These are phyloP conservation scores for Sialis fuliginosa DNA, from an alignment of 2,888 invertebrate genomes.

Conservation along the genomic window DNA sequence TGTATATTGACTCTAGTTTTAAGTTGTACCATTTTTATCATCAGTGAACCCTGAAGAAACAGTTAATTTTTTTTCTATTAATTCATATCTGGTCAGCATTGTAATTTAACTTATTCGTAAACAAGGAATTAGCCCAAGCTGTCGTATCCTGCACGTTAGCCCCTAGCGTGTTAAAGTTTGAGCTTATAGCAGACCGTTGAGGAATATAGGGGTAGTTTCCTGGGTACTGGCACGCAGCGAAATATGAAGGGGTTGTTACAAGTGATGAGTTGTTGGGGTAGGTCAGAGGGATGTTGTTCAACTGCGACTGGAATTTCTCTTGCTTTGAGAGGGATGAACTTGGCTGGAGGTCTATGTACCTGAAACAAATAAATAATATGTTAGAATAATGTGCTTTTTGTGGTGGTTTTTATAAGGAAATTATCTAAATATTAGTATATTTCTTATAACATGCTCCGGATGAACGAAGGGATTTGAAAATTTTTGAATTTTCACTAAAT, in stretches of 20 bases:
- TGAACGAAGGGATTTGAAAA: no score
- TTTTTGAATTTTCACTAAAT: no score
- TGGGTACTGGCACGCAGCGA: slow-evolving; percentile 21
- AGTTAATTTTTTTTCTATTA: no score
- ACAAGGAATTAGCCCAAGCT: not conserved
- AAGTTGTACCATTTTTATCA: no score
- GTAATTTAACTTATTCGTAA: no score
- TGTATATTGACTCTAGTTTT: no score
- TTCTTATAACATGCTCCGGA: no score
- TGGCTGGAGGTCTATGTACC: slow-evolving; percentile 23
- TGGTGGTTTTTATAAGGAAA: no score
- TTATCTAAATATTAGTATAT: no score
- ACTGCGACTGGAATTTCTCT: slow-evolving; percentile 16
- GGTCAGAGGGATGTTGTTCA: slow-evolving; percentile 7
- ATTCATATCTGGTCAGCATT: no score
- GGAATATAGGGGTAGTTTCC: slow-evolving; percentile 25
- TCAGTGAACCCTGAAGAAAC: not conserved
- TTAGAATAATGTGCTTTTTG: no score
- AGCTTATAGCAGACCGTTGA: slow-evolving; percentile 13
- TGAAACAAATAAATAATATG: no score
- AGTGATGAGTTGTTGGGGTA: slow-evolving; percentile 11
- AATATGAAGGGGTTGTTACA: slow-evolving; percentile 16
- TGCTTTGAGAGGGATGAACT: slow-evolving; percentile 18
- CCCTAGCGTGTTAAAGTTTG: not conserved
- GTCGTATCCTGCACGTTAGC: not conserved